These are phyloP conservation scores for Chaetodon auriga DNA, from an alignment of 2,113 vertebrate genomes.

Conservation along the genomic window DNA sequence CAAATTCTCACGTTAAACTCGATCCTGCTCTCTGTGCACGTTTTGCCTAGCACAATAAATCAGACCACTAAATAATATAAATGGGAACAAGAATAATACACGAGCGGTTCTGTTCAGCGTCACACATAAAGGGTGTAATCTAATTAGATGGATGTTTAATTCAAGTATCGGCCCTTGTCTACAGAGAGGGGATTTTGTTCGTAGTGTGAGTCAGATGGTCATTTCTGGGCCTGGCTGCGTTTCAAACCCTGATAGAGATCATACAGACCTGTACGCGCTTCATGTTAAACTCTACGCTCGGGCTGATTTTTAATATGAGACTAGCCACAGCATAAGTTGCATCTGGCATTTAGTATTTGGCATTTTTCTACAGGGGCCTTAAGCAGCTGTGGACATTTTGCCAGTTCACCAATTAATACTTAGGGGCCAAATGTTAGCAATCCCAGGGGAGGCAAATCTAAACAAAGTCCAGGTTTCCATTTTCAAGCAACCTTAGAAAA, in stretches of 20 bases:
- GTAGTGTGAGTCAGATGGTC: constrained; percentile 50
- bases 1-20: constrained; percentile 75
- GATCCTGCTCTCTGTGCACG: constrained; percentile 50
- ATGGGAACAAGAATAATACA: constrained; percentile 74
- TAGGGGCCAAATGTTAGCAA: constrained; percentile 73
- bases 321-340: constrained; percentile 8
- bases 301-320: constrained; percentile 6
- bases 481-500: constrained; percentile 75
- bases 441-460: constrained; percentile 72
- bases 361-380: constrained; percentile 52
- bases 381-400: constrained; percentile 70
- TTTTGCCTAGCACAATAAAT: constrained; percentile 77
- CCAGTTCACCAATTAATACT: constrained; percentile 76
- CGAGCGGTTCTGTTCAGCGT: constrained; percentile 56
- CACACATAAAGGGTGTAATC: constrained; percentile 69
- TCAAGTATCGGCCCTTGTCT: constrained; percentile 52
- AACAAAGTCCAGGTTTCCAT: constrained; percentile 80
- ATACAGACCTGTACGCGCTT: constrained; percentile 11
- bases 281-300: constrained; percentile 19
- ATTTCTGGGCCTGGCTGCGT: constrained; percentile 34
- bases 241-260: constrained; percentile 41
- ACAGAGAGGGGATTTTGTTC: constrained; percentile 57
- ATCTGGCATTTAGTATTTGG: constrained; percentile 44
- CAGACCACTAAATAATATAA: constrained; percentile 63
- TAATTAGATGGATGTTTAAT: constrained; percentile 71